Percentiles rank a stretch among this genome's conserved stretches.
Evolutionary conservation across 2,888 invertebrate species (phyloP).

Genomic region (Alentia gelatinosa): DNA sequence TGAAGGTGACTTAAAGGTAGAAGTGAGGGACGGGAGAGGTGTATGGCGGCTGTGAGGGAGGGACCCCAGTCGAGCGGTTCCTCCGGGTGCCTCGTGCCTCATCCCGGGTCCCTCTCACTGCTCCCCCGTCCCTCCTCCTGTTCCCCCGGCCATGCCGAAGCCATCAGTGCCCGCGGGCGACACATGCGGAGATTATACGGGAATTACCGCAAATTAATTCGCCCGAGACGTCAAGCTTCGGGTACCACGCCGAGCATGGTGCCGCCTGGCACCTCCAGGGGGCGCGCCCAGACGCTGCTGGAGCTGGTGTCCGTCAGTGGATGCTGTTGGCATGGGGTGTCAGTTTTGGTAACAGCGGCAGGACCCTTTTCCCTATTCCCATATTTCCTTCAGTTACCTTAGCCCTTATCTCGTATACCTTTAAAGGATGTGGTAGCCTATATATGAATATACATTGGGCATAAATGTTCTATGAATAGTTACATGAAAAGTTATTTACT

Average conservation of each 20-base stretch:
- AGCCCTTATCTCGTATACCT: too few species aligned
- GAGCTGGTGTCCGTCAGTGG: background rate
- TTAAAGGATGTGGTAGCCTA: too few species aligned
- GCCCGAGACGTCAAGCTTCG: background rate
- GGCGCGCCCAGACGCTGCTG: background rate
- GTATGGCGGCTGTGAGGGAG: too few species aligned
- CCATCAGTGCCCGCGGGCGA: conserved; percentile 5
- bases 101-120: background rate
- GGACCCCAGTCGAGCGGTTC: too few species aligned
- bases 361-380: background rate
- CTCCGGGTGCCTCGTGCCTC: background rate
- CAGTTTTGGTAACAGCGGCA: too few species aligned
- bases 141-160: background rate
- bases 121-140: background rate
- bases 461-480: too few species aligned
- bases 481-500: too few species aligned
- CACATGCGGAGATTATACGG: background rate
- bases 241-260: background rate
- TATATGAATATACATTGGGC: too few species aligned
- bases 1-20: too few species aligned
- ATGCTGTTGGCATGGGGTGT: too few species aligned
- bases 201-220: conserved; percentile 50
- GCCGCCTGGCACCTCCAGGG: background rate
- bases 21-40: too few species aligned
- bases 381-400: background rate